Base-by-base conservation (phyloP, 2,888 invertebrate genomes). In the Exocentrus adspersus region DNA sequence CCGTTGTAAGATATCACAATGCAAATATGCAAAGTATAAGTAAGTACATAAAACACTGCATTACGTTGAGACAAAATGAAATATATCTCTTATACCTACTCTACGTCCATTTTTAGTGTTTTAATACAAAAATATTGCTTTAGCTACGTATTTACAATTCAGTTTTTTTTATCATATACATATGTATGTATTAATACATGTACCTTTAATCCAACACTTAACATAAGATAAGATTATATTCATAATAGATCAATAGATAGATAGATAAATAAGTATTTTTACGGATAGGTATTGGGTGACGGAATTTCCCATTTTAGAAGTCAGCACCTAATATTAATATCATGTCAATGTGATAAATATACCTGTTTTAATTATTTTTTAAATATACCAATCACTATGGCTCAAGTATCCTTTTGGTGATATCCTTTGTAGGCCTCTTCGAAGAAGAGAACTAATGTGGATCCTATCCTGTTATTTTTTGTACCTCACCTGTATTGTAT, bases 241-340 rank as follows among this genome's bases (percentile, higher is more conserved):
- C 30, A 17, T 30, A 50, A 30, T 30, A 16, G 12, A 56, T 56
- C n/a, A 37, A 21, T 42, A 3, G 17, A 46, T 46, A 4, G 46
- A 37, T 53, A 9, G 17, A 51, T 43, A 14, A 19, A 14, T 19
- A 17, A 10, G 19, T 3, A 19, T 37, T n/a, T n/a, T 10, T 10
- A n/a, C 10, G 28, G 14, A 24, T 12, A 30, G 45, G 43, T 45
- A 46, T 32, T 32, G 30, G 19, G 43, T 54, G 43, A 54, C 28
- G 30, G 43, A 28, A 57, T 57, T 9, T 32, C n/a, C 32, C 42
- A 57, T 57, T 32, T 57, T 57, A 57, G 54, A 54, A 45, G 19
- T 14, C 24, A 14, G 19, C n/a, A n/a, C n/a, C n/a, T n/a, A n/a
- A n/a, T n/a, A n/a, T n/a, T n/a, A n/a, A 24, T 24, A 24, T 24